Conservation (phyloP, 2,888 invertebrate genomes). For the Noctua fimbriata region DNA sequence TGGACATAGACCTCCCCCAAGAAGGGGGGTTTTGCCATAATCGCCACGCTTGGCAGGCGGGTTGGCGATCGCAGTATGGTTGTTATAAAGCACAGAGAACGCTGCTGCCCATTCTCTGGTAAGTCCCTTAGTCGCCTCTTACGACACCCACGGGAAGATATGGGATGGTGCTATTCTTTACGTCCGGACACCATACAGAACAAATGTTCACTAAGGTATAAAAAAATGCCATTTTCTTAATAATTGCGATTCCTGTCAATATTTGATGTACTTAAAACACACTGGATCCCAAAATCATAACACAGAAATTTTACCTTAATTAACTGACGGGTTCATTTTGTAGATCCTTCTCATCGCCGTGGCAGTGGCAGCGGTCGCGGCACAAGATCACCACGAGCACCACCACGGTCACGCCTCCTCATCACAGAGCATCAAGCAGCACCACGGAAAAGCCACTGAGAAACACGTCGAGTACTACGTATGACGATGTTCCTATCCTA, state of each 20-base stretch:
- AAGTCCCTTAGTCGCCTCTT: no score
- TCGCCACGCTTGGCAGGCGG: no score
- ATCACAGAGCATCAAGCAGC: conserved; percentile 74
- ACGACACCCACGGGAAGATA: no score
- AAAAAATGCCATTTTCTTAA: not conserved
- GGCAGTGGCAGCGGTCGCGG: conserved; percentile 24
- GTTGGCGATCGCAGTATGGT: no score
- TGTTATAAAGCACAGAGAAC: no score
- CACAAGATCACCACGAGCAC: conserved; percentile 53
- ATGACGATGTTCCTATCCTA: not conserved
- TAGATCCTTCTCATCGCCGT: conserved; percentile 31
- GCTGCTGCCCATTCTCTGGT: no score
- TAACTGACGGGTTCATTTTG: not conserved
- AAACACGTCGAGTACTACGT: conserved; percentile 64
- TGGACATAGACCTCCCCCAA: no score
- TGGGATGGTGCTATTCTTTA: no score
- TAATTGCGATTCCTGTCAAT: not conserved
- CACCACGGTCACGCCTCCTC: conserved; percentile 75
- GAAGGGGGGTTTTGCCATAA: no score
- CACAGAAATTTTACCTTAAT: not conserved
- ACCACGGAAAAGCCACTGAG: conserved; percentile 64
- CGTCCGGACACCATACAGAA: no score
- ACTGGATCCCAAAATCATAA: not conserved
- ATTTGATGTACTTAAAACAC: not conserved
- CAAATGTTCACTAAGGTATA: conserved; percentile 38